A percentile compares a stretch with the other conserved stretches of the same genome.
phyloP scores from a whole-genome alignment of 2,113 vertebrate species.

The Melanotaenia duboulayi region DNA sequence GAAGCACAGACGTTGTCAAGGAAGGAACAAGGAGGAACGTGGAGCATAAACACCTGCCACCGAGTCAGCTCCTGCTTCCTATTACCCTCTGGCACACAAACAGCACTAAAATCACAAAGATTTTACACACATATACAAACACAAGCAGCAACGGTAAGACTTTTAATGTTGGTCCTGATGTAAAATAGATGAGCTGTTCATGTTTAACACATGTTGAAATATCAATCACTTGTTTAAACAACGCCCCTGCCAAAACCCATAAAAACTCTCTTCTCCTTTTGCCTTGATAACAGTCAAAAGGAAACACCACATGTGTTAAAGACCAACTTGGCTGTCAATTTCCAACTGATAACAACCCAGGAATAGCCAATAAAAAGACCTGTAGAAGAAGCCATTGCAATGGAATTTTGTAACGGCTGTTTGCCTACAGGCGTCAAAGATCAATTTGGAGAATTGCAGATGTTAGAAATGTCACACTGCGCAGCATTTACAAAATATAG shows the following conservation, averaged over 20 bases:
- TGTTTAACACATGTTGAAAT: no score
- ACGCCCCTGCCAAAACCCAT: neutral
- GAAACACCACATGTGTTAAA: slow-evolving; percentile 7
- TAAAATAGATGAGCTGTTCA: no score
- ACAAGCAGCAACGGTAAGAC: neutral
- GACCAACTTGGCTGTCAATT: slow-evolving; percentile 10
- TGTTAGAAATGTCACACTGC: neutral
- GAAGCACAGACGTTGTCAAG: slow-evolving; percentile 35
- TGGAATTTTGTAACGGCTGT: neutral
- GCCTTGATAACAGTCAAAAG: slow-evolving; percentile 15
- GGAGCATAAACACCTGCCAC: slow-evolving; percentile 80
- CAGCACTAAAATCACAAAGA: slow-evolving; percentile 29
- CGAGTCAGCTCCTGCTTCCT: slow-evolving; percentile 63
- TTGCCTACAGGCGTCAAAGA: slow-evolving; percentile 2
- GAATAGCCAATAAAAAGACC: neutral
- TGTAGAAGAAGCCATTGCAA: neutral
- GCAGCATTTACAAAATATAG: neutral
- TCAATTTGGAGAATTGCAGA: neutral
- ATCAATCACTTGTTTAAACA: no score
- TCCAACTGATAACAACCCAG: neutral
- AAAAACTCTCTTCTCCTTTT: neutral
- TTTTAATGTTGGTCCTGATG: neutral
- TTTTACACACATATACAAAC: neutral
- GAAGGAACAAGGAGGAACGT: slow-evolving; percentile 65
- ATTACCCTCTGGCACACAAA: slow-evolving; percentile 56